phyloP scores from a whole-genome alignment of 1,140 invertebrate genomes.

The Heterodera carotae region DNA sequence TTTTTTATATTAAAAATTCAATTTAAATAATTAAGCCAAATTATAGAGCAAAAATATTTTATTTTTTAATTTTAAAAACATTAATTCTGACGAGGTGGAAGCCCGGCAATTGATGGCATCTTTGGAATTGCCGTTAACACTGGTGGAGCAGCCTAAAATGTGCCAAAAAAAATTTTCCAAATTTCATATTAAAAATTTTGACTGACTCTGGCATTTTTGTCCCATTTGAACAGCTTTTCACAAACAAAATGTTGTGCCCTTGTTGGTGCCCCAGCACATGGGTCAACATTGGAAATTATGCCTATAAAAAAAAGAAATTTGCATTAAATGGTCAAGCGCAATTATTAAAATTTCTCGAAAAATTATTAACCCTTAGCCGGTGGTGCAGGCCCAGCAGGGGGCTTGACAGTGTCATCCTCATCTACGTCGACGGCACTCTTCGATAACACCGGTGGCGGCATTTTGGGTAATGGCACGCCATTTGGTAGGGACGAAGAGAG shows the following conservation, averaged over 20 bases:
- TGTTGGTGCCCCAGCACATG: not conserved
- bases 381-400: too few relatives aligned
- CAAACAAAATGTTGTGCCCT: not conserved
- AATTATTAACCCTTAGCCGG: not conserved
- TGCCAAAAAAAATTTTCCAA: not conserved
- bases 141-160: slow-evolving; percentile 35
- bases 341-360: too few relatives aligned
- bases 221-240: not conserved
- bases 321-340: too few relatives aligned
- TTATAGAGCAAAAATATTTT: too few relatives aligned
- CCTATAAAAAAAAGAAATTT: not conserved
- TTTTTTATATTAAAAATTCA: not conserved
- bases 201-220: not conserved
- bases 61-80: not conserved
- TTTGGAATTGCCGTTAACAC: slow-evolving; percentile 42
- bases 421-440: too few relatives aligned
- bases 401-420: not conserved
- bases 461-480: not conserved
- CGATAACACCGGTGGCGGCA: not conserved
- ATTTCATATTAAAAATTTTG: not conserved
- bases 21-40: too few relatives aligned
- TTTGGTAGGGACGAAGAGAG: too few relatives aligned
- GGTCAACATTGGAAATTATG: not conserved
- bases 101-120: slow-evolving; percentile 44
- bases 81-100: slow-evolving; percentile 5